Percentiles rank a stretch among this genome's conserved stretches.
Evolutionary conservation across 2,113 vertebrate genomes (phyloP).

Genomic region (Scophthalmus maximus): DNA sequence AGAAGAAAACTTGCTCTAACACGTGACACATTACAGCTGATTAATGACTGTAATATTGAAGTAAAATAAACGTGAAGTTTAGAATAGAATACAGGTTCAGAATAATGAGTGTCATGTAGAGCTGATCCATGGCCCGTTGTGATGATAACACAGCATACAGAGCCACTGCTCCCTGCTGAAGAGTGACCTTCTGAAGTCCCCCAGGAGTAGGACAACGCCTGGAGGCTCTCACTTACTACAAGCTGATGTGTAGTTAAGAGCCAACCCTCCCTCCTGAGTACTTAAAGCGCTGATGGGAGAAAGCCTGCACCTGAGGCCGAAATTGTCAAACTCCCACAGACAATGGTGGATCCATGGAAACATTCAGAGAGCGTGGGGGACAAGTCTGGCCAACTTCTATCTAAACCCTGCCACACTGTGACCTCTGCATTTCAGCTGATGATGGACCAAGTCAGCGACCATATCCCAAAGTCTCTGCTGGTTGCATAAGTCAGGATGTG

Average conservation of each 20-base stretch:
- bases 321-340: neutral
- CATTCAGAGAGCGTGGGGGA: neutral
- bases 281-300: neutral
- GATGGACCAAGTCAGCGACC: too few relatives aligned
- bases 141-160: slow-evolving; percentile 8
- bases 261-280: neutral
- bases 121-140: neutral
- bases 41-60: neutral
- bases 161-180: neutral
- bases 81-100: neutral
- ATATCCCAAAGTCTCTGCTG: too few relatives aligned
- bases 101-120: neutral
- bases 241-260: neutral
- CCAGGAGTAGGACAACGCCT: neutral
- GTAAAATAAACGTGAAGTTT: neutral
- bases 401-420: neutral
- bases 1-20: too few relatives aligned
- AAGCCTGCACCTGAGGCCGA: neutral
- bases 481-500: too few relatives aligned
- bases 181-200: slow-evolving; percentile 1
- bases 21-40: too few relatives aligned
- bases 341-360: neutral
- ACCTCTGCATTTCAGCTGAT: too few relatives aligned
- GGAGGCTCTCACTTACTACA: neutral
- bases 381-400: too few relatives aligned